A percentile compares a stretch with the other conserved stretches of the same genome.
phyloP scores from a whole-genome alignment of 2,888 invertebrate genomes.

The Meteorus colon region DNA sequence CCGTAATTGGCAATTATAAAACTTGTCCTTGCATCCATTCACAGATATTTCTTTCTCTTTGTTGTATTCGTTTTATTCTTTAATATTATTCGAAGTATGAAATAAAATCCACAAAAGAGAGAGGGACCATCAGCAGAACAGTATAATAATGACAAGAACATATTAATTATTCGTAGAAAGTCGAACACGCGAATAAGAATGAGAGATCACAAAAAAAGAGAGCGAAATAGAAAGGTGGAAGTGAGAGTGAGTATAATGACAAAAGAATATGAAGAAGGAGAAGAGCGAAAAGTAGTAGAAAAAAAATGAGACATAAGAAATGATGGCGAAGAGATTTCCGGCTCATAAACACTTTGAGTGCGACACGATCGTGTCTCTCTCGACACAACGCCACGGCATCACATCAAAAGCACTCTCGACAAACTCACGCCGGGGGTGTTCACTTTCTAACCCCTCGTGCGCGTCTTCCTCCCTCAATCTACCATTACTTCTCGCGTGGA shows the following conservation, averaged over 20 bases:
- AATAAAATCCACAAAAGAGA: conserved; percentile 23
- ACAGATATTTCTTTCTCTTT: not conserved
- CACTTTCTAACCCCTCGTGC: conserved; percentile 47
- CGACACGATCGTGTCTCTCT: conserved; percentile 60
- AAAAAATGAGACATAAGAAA: conserved; percentile 29
- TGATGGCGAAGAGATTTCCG: conserved; percentile 26
- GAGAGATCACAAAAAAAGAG: conserved; percentile 3
- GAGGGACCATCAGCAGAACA: not conserved
- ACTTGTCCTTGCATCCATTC: not conserved
- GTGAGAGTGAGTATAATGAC: not conserved
- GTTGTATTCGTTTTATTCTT: conserved; percentile 4
- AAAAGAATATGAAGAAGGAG: conserved; percentile 52
- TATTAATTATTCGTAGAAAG: conserved; percentile 31
- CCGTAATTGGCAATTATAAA: conserved; percentile 29
- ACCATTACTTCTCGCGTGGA: conserved; percentile 43
- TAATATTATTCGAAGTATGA: not conserved
- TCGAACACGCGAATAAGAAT: conserved; percentile 1
- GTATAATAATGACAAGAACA: not conserved
- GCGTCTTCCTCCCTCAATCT: conserved; percentile 35
- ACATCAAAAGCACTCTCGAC: conserved; percentile 43
- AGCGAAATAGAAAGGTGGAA: conserved; percentile 1
- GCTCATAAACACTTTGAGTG: conserved; percentile 54
- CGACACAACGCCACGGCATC: conserved; percentile 33
- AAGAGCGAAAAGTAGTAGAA: conserved; percentile 34
- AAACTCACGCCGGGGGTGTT: conserved; percentile 37